phyloP scores from a whole-genome alignment of 1,140 invertebrate species.

The Hermatobates lingyangjiaoensis region DNA sequence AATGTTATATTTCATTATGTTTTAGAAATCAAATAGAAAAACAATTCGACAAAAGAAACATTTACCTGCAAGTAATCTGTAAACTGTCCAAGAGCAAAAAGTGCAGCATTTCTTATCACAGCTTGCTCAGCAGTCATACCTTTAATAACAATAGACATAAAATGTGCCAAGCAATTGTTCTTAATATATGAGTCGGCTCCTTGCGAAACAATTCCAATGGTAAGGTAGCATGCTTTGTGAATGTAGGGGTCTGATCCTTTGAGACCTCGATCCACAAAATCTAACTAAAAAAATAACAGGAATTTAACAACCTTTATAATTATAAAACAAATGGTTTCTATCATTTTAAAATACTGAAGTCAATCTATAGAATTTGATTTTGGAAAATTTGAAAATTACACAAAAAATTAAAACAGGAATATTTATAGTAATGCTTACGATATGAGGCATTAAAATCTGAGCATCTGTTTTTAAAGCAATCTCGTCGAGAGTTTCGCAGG shows the following conservation, averaged over 20 bases:
- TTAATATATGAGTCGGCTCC: constrained; percentile 60
- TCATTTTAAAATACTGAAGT: background rate
- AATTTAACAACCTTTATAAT: background rate
- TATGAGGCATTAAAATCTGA: constrained; percentile 48
- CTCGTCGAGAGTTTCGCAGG: constrained; percentile 53
- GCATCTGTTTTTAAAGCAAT: constrained; percentile 57
- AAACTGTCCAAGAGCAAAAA: constrained; percentile 67
- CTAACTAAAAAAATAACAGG: constrained; percentile 2
- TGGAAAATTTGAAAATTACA: background rate
- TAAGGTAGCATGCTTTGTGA: constrained; percentile 49
- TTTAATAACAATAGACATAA: constrained; percentile 45
- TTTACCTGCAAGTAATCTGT: constrained; percentile 52
- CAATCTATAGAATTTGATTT: background rate
- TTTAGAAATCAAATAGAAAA: too few relatives aligned
- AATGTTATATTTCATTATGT: too few relatives aligned
- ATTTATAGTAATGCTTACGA: constrained; percentile 30
- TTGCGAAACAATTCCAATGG: constrained; percentile 56
- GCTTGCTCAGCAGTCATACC: constrained; percentile 43
- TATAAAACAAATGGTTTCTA: background rate
- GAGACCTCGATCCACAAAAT: constrained; percentile 38
- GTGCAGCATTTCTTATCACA: constrained; percentile 48
- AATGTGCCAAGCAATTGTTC: constrained; percentile 45
- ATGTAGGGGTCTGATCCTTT: constrained; percentile 33
- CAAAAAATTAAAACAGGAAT: background rate
- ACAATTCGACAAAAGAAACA: too few relatives aligned